Evolutionary conservation across 64 coral and sea anemone genomes (phyloP), one percentile per base, ranked within the genome.

Genomic region (Montipora sp.): DNA sequence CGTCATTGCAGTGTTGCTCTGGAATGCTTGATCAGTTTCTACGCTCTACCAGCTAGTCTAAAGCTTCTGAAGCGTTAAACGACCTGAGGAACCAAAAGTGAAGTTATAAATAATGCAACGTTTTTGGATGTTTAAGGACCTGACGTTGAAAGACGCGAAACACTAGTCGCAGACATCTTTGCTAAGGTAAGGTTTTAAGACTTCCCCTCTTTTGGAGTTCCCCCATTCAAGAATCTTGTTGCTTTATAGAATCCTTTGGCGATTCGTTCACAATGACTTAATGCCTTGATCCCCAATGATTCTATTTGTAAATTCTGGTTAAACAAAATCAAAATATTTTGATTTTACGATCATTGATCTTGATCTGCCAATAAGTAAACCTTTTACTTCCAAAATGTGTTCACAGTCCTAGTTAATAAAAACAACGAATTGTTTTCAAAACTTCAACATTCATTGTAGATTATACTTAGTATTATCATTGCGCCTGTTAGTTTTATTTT

Each of bases 21-120:
- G 13, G 82, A 72, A 85, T 85, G 61, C 61, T 85, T 85, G 46
- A 85, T 71, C 82, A 85, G 44, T 67, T 85, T 72, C 47, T 45
- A 48, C 16, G 45, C 82, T 85, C 46, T 85, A 85, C 82, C 82
- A 85, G 82, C 82, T 45, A n/a, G 45, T 45, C 19, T 13, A 21
- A 21, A 85, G 61, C 63, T 85, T 20, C 2, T 85, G 82, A 85
- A 85, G 82, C 82, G 82, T 85, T 85, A 85, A 85, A 71, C 70
- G 65, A 85, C 82, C 82, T 71, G 82, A 85, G 70, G 47, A 85
- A 85, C 82, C 47, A 43, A 60, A 85, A 22, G 36, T 47, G 66
- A 85, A 71, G 45, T 85, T 11, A 85, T 85, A 22, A 85, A 85
- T 85, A 50, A 85, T 85, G 66, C 65, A 85, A 45, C 82, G 16